Evolutionary conservation across 2,113 vertebrate genomes (phyloP).

Genomic region (Forbesichthys papilliferus): DNA sequence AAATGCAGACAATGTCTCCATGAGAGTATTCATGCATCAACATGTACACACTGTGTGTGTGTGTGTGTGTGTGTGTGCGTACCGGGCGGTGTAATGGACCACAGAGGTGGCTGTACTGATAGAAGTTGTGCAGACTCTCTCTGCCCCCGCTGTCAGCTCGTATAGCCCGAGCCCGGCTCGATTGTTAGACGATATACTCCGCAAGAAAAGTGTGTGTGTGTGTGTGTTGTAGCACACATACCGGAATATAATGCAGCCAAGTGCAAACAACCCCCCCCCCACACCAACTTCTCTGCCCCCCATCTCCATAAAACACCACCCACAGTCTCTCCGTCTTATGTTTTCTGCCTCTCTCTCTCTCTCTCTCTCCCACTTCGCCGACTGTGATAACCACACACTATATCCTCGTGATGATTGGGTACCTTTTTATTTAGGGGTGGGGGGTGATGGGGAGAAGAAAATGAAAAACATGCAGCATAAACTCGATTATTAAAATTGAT

Average conservation of each 20-base stretch:
- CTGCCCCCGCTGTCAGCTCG: not conserved
- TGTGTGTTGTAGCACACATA: too few species aligned
- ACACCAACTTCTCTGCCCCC: too few species aligned
- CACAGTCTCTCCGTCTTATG: not conserved
- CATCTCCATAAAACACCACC: not conserved
- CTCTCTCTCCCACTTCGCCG: conserved; percentile 21
- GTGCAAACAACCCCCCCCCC: not conserved
- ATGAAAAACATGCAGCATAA: too few species aligned
- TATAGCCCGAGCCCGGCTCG: too few species aligned
- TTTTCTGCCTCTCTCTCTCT: not conserved
- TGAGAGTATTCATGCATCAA: too few species aligned
- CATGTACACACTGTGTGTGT: too few species aligned
- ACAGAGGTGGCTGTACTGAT: not conserved
- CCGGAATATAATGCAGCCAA: not conserved
- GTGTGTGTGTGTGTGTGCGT: not conserved
- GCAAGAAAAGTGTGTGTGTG: too few species aligned
- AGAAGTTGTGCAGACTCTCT: not conserved
- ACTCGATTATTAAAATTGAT: too few species aligned
- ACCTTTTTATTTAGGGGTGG: too few species aligned
- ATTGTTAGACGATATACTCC: too few species aligned
- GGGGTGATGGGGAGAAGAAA: too few species aligned
- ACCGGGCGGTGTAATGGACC: not conserved
- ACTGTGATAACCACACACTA: not conserved
- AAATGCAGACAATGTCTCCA: too few species aligned
- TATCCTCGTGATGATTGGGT: not conserved